Percentiles rank a stretch among this genome's conserved stretches.
Evolutionary conservation across 2,888 invertebrate species (phyloP).

Genomic region (Apamea crenata): DNA sequence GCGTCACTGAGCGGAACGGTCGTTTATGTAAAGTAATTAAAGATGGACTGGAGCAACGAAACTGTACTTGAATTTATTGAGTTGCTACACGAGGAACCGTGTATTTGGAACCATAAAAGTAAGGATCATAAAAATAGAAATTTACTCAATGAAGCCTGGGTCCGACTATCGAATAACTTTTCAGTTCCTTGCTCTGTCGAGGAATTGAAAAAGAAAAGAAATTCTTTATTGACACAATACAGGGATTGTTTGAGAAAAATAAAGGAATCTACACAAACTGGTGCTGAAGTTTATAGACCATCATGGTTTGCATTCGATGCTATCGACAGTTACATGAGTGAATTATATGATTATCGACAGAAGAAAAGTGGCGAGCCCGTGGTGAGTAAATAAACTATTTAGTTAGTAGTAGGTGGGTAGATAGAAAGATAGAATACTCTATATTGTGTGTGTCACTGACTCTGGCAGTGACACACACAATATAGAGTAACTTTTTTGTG

Average conservation of each 20-base stretch:
- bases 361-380: neutral
- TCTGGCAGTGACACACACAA: too few species aligned
- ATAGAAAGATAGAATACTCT: too few species aligned
- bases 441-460: too few species aligned
- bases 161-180: conserved; percentile 42
- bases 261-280: conserved; percentile 21
- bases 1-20: conserved; percentile 13
- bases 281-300: conserved; percentile 16
- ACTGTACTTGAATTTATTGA: conserved; percentile 40
- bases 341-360: conserved; percentile 13
- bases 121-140: conserved; percentile 31
- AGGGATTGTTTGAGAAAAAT: conserved; percentile 46
- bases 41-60: conserved; percentile 47
- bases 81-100: conserved; percentile 51
- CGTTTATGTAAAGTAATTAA: neutral
- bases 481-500: too few species aligned
- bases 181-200: conserved; percentile 41
- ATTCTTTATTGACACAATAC: conserved; percentile 58
- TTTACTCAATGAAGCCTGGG: conserved; percentile 46
- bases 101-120: conserved; percentile 56
- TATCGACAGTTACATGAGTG: conserved; percentile 12
- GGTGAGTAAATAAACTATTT: conserved; percentile 10
- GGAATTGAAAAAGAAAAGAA: conserved; percentile 61
- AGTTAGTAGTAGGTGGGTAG: neutral
- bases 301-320: conserved; percentile 43